Conservation (phyloP, 2,888 invertebrate genomes). For the Lysandra bellargus region DNA sequence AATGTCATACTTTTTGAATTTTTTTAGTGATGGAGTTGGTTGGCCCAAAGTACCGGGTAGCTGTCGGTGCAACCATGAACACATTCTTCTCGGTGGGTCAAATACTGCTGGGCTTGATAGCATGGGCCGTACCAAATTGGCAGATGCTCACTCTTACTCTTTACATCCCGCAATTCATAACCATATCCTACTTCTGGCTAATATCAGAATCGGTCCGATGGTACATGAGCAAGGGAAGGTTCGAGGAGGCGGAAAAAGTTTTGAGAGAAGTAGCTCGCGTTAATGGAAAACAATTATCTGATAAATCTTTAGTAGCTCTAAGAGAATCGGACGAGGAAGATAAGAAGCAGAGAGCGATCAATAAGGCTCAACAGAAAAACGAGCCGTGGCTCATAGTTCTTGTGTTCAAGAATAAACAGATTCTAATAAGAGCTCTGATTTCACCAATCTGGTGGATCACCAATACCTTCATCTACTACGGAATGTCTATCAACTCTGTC, state of each 20-base stretch:
- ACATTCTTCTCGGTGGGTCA: slow-evolving; percentile 86
- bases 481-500: slow-evolving; percentile 85
- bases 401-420: slow-evolving; percentile 54
- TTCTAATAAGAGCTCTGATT: slow-evolving; percentile 58
- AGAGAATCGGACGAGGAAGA: slow-evolving; percentile 46
- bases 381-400: slow-evolving; percentile 60
- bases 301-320: slow-evolving; percentile 53
- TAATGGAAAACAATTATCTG: slow-evolving; percentile 70
- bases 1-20: slow-evolving; percentile 20
- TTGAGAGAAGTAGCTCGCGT: slow-evolving; percentile 81
- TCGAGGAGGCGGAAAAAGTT: slow-evolving; percentile 82
- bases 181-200: slow-evolving; percentile 83
- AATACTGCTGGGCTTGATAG: slow-evolving; percentile 82
- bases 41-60: slow-evolving; percentile 84
- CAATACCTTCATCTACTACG: slow-evolving; percentile 86
- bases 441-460: slow-evolving; percentile 87
- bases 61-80: slow-evolving; percentile 84
- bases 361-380: slow-evolving; percentile 34
- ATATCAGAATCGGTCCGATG: slow-evolving; percentile 87
- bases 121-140: slow-evolving; percentile 86
- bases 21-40: slow-evolving; percentile 86
- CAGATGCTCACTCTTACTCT: slow-evolving; percentile 82
- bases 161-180: slow-evolving; percentile 84
- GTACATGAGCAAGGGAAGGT: slow-evolving; percentile 85
- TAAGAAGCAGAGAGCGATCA: slow-evolving; percentile 35